Evolutionary conservation across 2,888 invertebrate genomes (phyloP).

Genomic region (Hymenopus coronatus): DNA sequence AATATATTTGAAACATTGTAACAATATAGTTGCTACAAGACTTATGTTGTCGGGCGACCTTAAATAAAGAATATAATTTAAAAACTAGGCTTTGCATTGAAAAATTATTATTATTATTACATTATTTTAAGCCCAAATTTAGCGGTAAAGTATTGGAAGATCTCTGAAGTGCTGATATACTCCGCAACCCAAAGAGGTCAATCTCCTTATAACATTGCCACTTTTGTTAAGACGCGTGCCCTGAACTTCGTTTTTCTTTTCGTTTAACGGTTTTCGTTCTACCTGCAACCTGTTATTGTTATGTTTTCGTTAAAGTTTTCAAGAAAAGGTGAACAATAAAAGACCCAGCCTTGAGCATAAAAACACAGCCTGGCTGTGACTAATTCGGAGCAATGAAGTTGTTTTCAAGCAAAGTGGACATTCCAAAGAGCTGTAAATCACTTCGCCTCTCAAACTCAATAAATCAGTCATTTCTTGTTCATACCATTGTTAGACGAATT

Average conservation of each 20-base stretch:
- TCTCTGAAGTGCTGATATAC: too few relatives aligned
- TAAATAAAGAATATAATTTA: too few relatives aligned
- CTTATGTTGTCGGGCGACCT: too few relatives aligned
- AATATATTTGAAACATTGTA: too few relatives aligned
- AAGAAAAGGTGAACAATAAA: neutral
- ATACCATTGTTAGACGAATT: neutral
- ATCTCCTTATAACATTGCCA: too few relatives aligned
- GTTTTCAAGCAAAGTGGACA: neutral
- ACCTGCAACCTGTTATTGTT: neutral
- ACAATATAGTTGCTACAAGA: too few relatives aligned
- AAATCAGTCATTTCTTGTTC: neutral
- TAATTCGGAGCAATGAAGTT: neutral
- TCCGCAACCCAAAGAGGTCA: too few relatives aligned
- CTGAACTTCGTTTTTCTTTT: neutral
- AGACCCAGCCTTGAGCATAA: neutral
- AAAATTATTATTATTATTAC: too few relatives aligned
- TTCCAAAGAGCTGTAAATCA: neutral
- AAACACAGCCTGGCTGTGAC: neutral
- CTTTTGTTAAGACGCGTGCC: neutral
- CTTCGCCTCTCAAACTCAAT: neutral
- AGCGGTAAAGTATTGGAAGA: too few relatives aligned
- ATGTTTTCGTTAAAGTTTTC: neutral
- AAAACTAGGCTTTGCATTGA: too few relatives aligned
- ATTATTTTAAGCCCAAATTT: too few relatives aligned
- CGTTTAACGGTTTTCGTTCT: neutral